Percentiles rank a stretch among this genome's conserved stretches.
Conservation (phyloP, 2,113 vertebrate species). For the Marmota monax region DNA sequence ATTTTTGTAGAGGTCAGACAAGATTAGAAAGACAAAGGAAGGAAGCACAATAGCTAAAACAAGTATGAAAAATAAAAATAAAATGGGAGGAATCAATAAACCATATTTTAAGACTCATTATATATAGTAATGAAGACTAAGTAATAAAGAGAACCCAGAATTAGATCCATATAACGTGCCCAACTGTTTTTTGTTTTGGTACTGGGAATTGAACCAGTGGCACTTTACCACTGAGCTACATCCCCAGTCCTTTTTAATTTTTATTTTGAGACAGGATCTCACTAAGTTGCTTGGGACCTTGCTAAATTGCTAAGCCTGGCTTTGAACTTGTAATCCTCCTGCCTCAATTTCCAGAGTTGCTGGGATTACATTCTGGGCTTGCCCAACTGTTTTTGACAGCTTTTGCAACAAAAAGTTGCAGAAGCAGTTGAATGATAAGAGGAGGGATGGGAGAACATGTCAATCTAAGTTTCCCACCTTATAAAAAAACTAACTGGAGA, state of each 20-base stretch:
- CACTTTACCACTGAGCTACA: no score
- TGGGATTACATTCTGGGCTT: no score
- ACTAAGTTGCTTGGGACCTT: no score
- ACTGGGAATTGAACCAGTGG: no score
- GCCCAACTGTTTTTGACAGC: background rate
- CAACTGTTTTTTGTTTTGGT: no score
- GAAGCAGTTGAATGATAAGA: background rate
- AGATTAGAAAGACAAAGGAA: conserved; percentile 32
- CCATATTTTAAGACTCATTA: background rate
- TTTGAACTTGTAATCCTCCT: no score
- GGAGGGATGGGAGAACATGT: background rate
- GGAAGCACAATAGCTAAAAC: background rate
- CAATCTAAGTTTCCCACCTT: background rate
- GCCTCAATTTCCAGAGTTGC: no score
- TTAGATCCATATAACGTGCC: background rate
- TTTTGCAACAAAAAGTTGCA: background rate
- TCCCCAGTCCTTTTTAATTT: no score
- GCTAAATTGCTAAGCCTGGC: no score
- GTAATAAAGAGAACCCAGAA: background rate
- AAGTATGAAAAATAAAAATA: conserved; percentile 34
- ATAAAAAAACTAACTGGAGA: background rate
- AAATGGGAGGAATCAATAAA: background rate
- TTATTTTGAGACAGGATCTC: no score
- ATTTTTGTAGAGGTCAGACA: background rate
- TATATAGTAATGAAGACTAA: background rate